Percentiles rank a stretch among this genome's conserved stretches.
Conservation (phyloP, 2,888 invertebrate species). For the Apamea anceps region DNA sequence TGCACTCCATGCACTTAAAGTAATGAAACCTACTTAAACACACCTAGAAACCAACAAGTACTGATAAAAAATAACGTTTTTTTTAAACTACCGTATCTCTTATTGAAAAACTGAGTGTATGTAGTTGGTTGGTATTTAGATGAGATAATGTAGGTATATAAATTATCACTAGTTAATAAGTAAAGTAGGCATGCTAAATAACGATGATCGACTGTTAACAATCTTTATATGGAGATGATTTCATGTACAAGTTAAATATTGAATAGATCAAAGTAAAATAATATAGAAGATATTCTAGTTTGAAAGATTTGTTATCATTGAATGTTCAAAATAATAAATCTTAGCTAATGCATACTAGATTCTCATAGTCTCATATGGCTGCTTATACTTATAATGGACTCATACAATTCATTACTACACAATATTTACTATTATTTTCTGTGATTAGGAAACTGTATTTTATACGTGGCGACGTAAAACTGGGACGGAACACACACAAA, state of each 20-base stretch:
- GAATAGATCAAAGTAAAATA: conserved; percentile 20
- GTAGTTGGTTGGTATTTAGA: not conserved
- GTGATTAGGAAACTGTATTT: conserved; percentile 53
- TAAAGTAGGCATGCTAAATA: conserved; percentile 48
- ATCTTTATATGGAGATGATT: conserved; percentile 59
- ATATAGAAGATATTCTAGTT: conserved; percentile 2
- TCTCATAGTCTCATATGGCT: not conserved
- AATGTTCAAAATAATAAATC: not conserved
- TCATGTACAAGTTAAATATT: conserved; percentile 37
- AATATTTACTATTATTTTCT: conserved; percentile 43
- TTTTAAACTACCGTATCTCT: not conserved
- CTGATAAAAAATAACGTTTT: conserved; percentile 9
- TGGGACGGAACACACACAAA: conserved; percentile 66
- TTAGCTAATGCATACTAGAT: not conserved
- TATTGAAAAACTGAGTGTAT: not conserved
- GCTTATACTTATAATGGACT: not conserved
- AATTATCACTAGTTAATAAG: conserved; percentile 16
- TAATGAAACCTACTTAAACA: conserved; percentile 57
- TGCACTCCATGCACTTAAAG: conserved; percentile 58
- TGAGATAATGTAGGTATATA: conserved; percentile 1
- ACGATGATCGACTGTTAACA: conserved; percentile 57
- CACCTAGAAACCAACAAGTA: conserved; percentile 28
- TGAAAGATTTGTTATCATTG: not conserved
- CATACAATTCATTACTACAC: conserved; percentile 22
- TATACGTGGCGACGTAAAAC: conserved; percentile 50